Conservation (phyloP, 2,797 vertebrate species). For the Netta rufina region DNA sequence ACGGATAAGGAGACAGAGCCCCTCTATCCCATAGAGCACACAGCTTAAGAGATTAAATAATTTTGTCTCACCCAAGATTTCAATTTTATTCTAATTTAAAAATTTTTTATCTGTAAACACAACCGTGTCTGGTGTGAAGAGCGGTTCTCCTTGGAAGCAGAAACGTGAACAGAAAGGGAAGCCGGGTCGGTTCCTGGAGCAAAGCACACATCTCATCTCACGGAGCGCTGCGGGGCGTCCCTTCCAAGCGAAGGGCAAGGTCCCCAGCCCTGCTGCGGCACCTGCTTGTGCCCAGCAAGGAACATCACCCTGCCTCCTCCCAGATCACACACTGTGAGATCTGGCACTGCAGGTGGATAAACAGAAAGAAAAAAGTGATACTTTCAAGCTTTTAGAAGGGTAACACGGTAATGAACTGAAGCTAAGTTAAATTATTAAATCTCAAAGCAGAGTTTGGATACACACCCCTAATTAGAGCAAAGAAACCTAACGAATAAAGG, state of each 20-base stretch:
- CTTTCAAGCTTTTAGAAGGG: background rate
- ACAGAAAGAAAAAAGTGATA: background rate
- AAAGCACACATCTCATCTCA: background rate
- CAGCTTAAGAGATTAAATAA: constrained; percentile 62
- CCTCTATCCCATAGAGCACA: background rate
- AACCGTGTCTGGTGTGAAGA: background rate
- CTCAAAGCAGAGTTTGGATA: background rate
- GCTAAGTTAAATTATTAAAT: background rate
- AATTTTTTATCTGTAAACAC: background rate
- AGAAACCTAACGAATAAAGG: background rate
- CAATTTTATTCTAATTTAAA: constrained; percentile 32
- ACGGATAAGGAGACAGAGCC: constrained; percentile 36
- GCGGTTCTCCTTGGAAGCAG: background rate
- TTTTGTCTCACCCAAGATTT: constrained; percentile 35
- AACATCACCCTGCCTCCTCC: background rate
- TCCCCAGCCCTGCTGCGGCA: background rate
- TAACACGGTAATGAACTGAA: background rate
- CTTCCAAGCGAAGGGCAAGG: background rate
- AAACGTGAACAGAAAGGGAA: background rate
- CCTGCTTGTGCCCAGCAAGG: background rate
- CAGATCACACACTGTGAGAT: background rate
- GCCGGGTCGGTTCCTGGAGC: background rate
- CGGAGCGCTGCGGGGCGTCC: background rate
- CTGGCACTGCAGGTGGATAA: background rate
- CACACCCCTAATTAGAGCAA: background rate